phyloP scores from a whole-genome alignment of 2,888 invertebrate genomes.

The Parnassius glacialis region DNA sequence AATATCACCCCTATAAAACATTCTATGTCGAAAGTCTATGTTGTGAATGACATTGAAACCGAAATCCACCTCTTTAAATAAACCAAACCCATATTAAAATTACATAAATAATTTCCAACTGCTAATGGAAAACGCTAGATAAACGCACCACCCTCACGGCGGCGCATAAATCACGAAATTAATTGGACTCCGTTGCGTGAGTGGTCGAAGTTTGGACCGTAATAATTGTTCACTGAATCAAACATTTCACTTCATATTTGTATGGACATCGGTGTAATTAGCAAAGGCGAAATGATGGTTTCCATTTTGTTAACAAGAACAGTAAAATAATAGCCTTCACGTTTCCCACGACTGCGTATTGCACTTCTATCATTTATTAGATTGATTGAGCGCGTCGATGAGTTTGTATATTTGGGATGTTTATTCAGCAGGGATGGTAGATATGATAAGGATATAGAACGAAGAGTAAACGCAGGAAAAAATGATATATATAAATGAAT shows the following conservation, averaged over 20 bases:
- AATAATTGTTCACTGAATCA: constrained; percentile 12
- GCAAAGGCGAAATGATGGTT: background rate
- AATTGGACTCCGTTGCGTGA: constrained; percentile 33
- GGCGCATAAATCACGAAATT: constrained; percentile 36
- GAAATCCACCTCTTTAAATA: constrained; percentile 6
- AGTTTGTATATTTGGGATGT: too few species aligned
- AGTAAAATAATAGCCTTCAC: too few species aligned
- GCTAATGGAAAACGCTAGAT: constrained; percentile 32
- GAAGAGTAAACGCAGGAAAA: too few species aligned
- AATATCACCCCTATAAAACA: too few species aligned
- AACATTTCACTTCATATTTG: constrained; percentile 8
- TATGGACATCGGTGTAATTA: constrained; percentile 15
- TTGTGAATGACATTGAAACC: too few species aligned
- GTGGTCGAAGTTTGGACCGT: constrained; percentile 26
- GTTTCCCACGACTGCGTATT: too few species aligned
- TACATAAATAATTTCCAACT: constrained; percentile 22
- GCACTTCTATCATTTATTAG: too few species aligned
- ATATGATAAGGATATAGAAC: too few species aligned
- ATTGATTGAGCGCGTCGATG: too few species aligned
- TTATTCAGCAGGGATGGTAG: too few species aligned
- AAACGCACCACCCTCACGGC: constrained; percentile 29
- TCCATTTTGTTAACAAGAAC: background rate
- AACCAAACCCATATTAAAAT: constrained; percentile 5
- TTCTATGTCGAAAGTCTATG: too few species aligned
- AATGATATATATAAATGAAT: too few species aligned